Base-by-base conservation (phyloP, 1,140 invertebrate species). In the Conus ventricosus region DNA sequence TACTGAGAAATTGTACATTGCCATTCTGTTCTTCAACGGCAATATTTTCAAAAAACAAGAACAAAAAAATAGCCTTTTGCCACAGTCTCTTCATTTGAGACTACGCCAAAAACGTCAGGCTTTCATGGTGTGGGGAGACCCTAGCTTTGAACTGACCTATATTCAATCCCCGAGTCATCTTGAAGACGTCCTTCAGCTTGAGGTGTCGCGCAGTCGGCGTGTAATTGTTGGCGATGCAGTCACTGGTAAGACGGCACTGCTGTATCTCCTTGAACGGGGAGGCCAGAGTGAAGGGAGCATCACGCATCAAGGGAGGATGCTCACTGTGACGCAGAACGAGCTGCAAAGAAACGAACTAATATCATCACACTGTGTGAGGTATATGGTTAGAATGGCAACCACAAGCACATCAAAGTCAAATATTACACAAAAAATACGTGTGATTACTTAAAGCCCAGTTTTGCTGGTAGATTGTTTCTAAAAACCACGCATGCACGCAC, bases 141-240 rank as follows among this genome's bases (percentile, higher is more conserved):
- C 63, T n/a, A 17, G 63, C 15, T 71, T 39, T 20, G 3, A 25
- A 20, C 78, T 80, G 25, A 80, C 51, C 27, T 27, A 53, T 80
- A 11, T 80, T 71, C 67, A 17, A 17, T 20, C 67, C 67, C 13
- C 6, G 15, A 20, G 13, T 71, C 67, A 13, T 23, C 67, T n/a
- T 71, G 67, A 23, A 71, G 51, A 80, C 20, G 13, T 80, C 78
- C 78, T 39, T 80, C 27, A 80, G 7, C 27, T 80, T 80, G 8
- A 80, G 8, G 78, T 80, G 5, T 80, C 13, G 10, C 7, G 78
- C 78, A 8, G 78, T 15, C 51, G 20, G 27, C 7, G 78, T 51
- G 78, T 80, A 80, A 25, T 80, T 80, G 78, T 80, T 80, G 27
- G 25, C 78, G 39, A 80, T 80, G 27, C 1, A 80, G 27, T 80